Base-by-base conservation (phyloP, 2,113 vertebrate genomes). In the Lophius piscatorius region DNA sequence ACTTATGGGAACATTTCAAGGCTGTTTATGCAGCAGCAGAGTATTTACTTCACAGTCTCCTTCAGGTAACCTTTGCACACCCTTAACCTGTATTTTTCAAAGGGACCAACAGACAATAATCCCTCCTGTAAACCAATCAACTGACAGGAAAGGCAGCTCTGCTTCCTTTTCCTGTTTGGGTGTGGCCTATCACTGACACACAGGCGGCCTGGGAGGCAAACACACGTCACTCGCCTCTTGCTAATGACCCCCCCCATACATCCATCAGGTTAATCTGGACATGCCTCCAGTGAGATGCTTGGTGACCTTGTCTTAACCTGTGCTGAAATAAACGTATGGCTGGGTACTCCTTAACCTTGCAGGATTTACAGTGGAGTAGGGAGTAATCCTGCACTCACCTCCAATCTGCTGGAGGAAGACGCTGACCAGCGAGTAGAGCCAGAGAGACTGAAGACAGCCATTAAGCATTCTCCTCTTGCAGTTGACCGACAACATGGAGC, bases 91-190 rank as follows among this genome's bases (percentile, higher is more conserved):
- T n/a, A 14, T 49, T 58, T 46, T 23, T 45, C 40, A 58, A 67
- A 76, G 72, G 64, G 57, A 67, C 47, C 17, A 34, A 18, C 21
- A 26, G 60, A 80, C 63, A 63, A 44, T 80, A 76, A 78, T 84
- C 64, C 13, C 7, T 29, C 26, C 12, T 2, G 8, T 47, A 45
- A 63, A 67, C 69, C 86, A 85, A 82, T 87, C 82, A 69, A 36
- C 20, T 13, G 5, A 6, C 59, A 78, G 78, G 81, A 87, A 87
- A 70, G 54, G 51, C 26, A 54, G 56, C 49, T 47, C 71, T 10
- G 57, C 44, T 79, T 83, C 83, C 84, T 38, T 46, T 89, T 87
- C 85, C 87, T 85, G 81, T 80, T 74, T 63, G 55, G 59, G 58
- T 56, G 70, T 28, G 2, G 12, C 6, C 62, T 78, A 44, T 84